These are phyloP conservation scores for Blera fallax DNA, from an alignment of 2,888 invertebrate genomes.

Conservation along the genomic window DNA sequence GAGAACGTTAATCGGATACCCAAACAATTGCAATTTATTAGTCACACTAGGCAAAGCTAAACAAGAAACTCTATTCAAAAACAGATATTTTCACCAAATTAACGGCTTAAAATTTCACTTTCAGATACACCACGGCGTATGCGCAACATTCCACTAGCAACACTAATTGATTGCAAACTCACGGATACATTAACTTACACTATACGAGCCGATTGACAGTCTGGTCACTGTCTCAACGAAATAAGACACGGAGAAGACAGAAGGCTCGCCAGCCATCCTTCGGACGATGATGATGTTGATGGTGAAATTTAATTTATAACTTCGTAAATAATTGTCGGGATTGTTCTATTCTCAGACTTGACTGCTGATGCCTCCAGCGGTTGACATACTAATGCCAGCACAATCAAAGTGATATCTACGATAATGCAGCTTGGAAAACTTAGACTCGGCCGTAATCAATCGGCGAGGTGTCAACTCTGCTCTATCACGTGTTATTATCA, in stretches of 20 bases:
- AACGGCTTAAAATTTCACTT: neutral
- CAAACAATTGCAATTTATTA: conserved; percentile 12
- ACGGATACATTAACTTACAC: conserved; percentile 47
- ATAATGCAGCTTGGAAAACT: conserved; percentile 24
- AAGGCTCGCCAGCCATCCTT: conserved; percentile 48
- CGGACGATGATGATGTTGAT: neutral
- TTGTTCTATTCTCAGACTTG: neutral
- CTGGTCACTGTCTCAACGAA: conserved; percentile 44
- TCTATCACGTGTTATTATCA: conserved; percentile 26
- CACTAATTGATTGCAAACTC: neutral
- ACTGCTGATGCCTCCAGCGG: neutral
- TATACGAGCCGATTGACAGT: conserved; percentile 16
- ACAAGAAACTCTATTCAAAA: neutral
- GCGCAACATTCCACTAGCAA: neutral
- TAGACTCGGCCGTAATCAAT: conserved; percentile 36
- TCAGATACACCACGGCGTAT: conserved; percentile 15
- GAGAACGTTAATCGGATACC: conserved; percentile 10
- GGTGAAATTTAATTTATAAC: neutral
- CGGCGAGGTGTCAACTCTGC: conserved; percentile 13
- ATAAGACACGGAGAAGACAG: conserved; percentile 59
- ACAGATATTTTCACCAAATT: neutral
- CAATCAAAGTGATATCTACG: conserved; percentile 38
- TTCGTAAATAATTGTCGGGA: neutral
- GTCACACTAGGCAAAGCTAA: neutral
- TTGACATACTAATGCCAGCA: conserved; percentile 38